Conservation (phyloP, 1,140 invertebrate genomes). For the Reticulitermes speratus region DNA sequence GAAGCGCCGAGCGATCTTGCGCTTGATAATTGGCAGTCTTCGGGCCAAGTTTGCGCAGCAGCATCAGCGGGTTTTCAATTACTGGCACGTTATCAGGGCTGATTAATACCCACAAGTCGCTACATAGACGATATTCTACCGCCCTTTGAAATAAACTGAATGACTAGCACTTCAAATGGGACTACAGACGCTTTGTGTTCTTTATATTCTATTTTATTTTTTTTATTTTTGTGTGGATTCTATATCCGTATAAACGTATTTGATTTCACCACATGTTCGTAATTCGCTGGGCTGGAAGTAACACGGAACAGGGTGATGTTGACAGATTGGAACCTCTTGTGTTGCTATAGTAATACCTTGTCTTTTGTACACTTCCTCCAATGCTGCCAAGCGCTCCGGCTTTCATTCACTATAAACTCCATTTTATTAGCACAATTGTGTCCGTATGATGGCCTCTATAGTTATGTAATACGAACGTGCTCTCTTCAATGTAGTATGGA, state of each 20-base stretch:
- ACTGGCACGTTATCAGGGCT: not conserved
- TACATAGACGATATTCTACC: not conserved
- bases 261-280: not conserved
- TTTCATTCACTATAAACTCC: not conserved
- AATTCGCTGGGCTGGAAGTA: not conserved
- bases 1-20: not conserved
- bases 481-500: not conserved
- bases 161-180: not conserved
- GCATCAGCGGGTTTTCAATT: not conserved
- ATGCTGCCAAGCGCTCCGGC: not conserved
- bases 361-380: not conserved
- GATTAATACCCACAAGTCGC: not conserved
- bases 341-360: not conserved
- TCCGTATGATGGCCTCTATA: no score
- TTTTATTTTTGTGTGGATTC: not conserved
- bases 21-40: not conserved
- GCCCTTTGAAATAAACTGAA: not conserved
- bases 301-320: not conserved
- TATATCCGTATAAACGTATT: not conserved
- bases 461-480: not conserved
- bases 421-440: not conserved
- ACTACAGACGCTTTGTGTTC: not conserved
- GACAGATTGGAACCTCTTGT: not conserved
- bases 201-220: not conserved
- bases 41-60: not conserved